A percentile compares a stretch with the other conserved stretches of the same genome.
phyloP scores from a whole-genome alignment of 2,888 invertebrate species.

The Notocelia uddmanniana region DNA sequence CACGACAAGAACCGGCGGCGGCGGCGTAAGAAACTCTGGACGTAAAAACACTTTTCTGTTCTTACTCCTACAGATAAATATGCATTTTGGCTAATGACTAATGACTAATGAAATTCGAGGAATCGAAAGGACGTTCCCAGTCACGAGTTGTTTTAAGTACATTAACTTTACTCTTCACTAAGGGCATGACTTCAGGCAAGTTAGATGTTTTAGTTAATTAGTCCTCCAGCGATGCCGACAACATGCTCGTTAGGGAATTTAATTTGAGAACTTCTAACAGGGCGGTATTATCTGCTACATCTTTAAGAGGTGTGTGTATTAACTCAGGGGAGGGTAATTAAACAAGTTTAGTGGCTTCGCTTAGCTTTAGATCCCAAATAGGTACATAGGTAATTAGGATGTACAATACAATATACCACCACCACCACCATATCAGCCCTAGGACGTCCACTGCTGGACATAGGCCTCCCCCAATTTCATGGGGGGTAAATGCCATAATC shows the following conservation, averaged over 20 bases:
- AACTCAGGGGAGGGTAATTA: background rate
- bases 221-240: background rate
- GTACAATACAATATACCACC: no score
- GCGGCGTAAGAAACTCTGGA: no score
- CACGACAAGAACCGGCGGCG: no score
- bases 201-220: slow-evolving; percentile 16
- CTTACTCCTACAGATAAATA: no score
- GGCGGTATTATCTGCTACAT: background rate
- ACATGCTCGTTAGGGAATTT: slow-evolving; percentile 8
- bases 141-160: background rate
- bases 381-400: no score
- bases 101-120: background rate
- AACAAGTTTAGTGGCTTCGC: background rate
- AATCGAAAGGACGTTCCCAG: background rate
- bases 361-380: background rate
- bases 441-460: no score
- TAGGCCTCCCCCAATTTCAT: no score
- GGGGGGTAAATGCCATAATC: no score
- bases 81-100: background rate
- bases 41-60: no score
- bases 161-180: background rate
- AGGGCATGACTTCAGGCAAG: background rate
- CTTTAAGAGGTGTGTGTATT: background rate
- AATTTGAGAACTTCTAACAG: slow-evolving; percentile 1
- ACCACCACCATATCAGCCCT: no score